These are phyloP conservation scores for Pantala flavescens DNA, from an alignment of 1,140 invertebrate species.

Conservation along the genomic window DNA sequence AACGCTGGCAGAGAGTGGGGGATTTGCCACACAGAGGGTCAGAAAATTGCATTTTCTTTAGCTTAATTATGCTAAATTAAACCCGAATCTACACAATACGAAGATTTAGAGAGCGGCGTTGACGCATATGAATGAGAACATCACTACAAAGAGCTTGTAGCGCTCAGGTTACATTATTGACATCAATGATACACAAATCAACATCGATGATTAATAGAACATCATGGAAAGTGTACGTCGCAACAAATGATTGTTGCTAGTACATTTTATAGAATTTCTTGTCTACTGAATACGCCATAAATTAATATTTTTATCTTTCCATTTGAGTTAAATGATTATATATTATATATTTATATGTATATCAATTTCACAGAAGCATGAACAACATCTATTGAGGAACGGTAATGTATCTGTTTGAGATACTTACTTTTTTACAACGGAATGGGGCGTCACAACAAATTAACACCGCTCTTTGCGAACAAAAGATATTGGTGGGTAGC, in stretches of 20 bases:
- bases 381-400: background rate
- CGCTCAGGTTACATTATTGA: background rate
- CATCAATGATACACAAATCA: constrained; percentile 10
- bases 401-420: background rate
- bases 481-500: background rate
- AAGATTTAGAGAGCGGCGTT: background rate
- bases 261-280: no score
- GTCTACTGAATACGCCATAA: no score
- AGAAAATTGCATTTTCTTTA: background rate
- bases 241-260: no score
- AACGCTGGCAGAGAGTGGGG: constrained; percentile 6
- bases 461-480: background rate
- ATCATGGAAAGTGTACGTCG: background rate
- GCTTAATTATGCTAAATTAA: background rate
- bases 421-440: background rate
- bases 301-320: background rate
- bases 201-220: background rate
- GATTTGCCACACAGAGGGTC: background rate
- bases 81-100: background rate
- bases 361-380: constrained; percentile 1
- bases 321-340: background rate
- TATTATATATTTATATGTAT: background rate
- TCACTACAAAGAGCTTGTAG: background rate
- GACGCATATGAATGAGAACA: background rate
- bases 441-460: background rate